Conservation (phyloP, 2,113 vertebrate genomes). For the Crocuta crocuta region DNA sequence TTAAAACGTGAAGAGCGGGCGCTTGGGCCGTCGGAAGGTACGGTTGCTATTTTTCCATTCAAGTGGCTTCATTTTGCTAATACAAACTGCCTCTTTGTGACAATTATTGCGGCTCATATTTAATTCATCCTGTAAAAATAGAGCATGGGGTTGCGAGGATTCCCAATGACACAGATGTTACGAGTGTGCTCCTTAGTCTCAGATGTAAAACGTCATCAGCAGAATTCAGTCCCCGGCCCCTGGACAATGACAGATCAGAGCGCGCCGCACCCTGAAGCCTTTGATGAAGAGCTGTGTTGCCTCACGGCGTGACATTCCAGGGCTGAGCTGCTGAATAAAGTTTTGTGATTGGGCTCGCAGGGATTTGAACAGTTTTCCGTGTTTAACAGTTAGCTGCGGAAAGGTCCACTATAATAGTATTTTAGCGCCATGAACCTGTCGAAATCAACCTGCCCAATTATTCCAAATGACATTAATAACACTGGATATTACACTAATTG, state of each 20-base stretch:
- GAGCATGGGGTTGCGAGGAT: not conserved
- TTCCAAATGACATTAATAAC: conserved; percentile 88
- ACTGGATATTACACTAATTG: conserved; percentile 88
- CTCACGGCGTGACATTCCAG: conserved; percentile 23
- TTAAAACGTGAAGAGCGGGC: fast-evolving
- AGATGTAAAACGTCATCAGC: not conserved
- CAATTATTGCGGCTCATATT: fast-evolving
- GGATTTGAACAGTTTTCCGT: conserved; percentile 83
- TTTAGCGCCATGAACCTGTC: conserved; percentile 90
- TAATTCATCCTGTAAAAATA: not conserved
- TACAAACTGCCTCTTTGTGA: fast-evolving
- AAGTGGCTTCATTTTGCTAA: not conserved
- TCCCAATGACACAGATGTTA: fast-evolving
- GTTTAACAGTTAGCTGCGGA: conserved; percentile 85
- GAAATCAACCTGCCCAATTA: conserved; percentile 90
- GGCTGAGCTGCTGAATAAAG: conserved; percentile 76
- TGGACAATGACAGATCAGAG: conserved; percentile 34
- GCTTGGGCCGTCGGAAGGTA: fast-evolving
- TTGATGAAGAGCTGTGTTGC: not conserved
- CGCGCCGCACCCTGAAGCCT: fast-evolving
- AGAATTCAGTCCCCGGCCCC: fast-evolving
- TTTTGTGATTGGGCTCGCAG: conserved; percentile 85
- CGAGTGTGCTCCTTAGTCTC: not conserved
- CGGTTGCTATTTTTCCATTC: fast-evolving
- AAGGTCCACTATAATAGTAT: conserved; percentile 88